Conservation (phyloP, 2,888 invertebrate genomes). For the Ophion ellenae region DNA sequence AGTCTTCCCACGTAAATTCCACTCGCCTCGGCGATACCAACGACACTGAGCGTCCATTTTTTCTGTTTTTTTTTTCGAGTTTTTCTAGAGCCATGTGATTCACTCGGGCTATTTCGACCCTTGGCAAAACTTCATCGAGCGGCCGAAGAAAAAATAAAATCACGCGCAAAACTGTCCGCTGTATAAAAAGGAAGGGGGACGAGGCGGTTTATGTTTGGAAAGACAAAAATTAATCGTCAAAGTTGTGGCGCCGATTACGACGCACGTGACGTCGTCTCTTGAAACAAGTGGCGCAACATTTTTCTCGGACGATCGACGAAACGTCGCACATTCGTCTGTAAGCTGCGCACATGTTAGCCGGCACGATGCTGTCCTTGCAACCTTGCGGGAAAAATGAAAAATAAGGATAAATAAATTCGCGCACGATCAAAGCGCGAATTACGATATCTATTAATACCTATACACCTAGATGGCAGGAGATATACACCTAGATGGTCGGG, state of each 20-base stretch:
- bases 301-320: slow-evolving; percentile 76
- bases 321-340: slow-evolving; percentile 78
- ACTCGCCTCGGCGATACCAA: too few species aligned
- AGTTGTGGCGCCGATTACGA: slow-evolving; percentile 71
- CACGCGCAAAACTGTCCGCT: neutral
- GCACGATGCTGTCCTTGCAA: slow-evolving; percentile 77
- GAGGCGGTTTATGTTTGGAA: too few species aligned
- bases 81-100: neutral
- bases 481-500: too few species aligned
- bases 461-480: too few species aligned
- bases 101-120: neutral
- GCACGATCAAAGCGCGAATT: slow-evolving; percentile 18
- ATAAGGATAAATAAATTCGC: slow-evolving; percentile 4
- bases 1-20: too few species aligned
- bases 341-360: slow-evolving; percentile 76
- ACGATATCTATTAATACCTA: neutral
- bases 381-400: slow-evolving; percentile 67
- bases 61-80: too few species aligned
- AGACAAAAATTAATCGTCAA: slow-evolving; percentile 56
- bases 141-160: slow-evolving; percentile 7
- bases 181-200: neutral
- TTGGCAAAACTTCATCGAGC: neutral
- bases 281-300: slow-evolving; percentile 79
- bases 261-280: slow-evolving; percentile 76
- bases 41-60: too few species aligned